Conservation (phyloP, 2,113 vertebrate genomes). For the Amia ocellicauda region DNA sequence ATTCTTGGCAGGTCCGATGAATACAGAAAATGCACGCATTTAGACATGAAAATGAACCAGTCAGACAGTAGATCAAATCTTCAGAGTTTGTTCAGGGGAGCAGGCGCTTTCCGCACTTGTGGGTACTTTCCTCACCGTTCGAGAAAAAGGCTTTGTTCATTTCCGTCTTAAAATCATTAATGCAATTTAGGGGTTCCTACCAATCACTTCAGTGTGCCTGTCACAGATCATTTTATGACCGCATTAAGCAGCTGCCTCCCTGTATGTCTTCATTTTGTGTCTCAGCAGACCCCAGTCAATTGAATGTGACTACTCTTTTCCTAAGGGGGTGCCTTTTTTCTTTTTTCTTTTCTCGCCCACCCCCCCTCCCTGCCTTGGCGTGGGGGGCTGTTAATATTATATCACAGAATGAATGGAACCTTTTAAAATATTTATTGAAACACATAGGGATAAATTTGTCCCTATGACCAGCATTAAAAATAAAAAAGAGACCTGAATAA, state of each 20-base stretch:
- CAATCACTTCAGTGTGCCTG: not conserved
- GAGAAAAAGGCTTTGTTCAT: too few species aligned
- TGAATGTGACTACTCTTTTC: not conserved
- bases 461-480: not conserved
- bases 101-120: too few species aligned
- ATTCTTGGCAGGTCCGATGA: too few species aligned
- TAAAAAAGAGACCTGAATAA: not conserved
- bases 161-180: too few species aligned
- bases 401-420: not conserved
- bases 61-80: too few species aligned
- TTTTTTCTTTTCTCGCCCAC: too few species aligned
- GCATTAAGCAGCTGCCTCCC: not conserved
- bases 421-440: not conserved
- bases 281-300: slow-evolving; percentile 5
- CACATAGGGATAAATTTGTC: slow-evolving; percentile 1
- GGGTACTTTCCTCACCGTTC: too few species aligned
- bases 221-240: not conserved
- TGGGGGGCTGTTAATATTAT: not conserved
- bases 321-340: not conserved
- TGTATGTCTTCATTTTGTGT: too few species aligned
- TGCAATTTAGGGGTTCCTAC: too few species aligned
- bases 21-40: too few species aligned
- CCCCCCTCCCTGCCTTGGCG: not conserved
- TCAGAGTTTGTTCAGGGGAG: too few species aligned
- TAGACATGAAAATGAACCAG: too few species aligned